Percentiles rank a stretch among this genome's conserved stretches.
phyloP scores from a whole-genome alignment of 2,113 vertebrate genomes.

The Struthio camelus region DNA sequence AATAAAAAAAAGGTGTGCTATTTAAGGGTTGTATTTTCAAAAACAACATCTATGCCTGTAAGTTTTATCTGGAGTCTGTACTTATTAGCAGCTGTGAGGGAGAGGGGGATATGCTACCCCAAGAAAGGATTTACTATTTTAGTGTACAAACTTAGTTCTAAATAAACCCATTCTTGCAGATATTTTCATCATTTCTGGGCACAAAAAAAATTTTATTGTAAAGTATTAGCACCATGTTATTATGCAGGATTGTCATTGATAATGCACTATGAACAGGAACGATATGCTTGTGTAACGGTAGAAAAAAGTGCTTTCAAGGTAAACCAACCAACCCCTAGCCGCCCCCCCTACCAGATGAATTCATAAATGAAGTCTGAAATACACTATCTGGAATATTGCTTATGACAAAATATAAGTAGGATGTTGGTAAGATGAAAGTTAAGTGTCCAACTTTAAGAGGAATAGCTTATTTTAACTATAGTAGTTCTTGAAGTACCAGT shows the following conservation, averaged over 20 bases:
- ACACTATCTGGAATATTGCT: constrained; percentile 3
- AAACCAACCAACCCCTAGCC: background rate
- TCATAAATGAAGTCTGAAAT: background rate
- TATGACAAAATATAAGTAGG: background rate
- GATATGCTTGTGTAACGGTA: background rate
- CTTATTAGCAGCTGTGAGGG: background rate
- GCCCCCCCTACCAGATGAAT: background rate
- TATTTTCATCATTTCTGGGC: background rate
- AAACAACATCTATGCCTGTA: background rate
- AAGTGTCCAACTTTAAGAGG: constrained; percentile 7
- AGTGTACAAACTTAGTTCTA: background rate
- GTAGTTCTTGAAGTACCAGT: constrained; percentile 18
- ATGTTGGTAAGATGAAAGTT: constrained; percentile 30
- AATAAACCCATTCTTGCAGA: constrained; percentile 1
- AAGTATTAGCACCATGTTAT: background rate
- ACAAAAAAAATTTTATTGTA: background rate
- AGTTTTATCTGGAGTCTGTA: background rate
- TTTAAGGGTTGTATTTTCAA: background rate
- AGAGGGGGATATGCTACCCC: background rate
- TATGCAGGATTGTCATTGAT: background rate
- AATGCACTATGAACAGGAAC: background rate
- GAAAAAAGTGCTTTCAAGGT: background rate
- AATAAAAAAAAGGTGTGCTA: background rate
- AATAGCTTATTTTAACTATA: constrained; percentile 7
- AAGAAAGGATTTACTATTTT: background rate